These are phyloP conservation scores for Porites lobata DNA, from an alignment of 92 coral and sea anemone species.

Conservation along the genomic window DNA sequence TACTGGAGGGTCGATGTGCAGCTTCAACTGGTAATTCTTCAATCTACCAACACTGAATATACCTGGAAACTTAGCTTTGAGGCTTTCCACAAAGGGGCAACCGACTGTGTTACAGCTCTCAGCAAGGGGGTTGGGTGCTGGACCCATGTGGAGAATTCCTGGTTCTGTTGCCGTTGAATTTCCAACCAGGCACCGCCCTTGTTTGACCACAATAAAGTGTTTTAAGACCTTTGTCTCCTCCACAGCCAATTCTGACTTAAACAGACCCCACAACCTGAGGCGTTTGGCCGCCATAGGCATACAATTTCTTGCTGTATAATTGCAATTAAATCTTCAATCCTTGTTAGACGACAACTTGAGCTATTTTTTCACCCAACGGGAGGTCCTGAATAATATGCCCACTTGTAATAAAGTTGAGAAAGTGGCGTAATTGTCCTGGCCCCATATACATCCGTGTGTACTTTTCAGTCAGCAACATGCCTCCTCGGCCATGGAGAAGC, in stretches of 20 bases:
- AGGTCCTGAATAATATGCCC: conserved; percentile 65
- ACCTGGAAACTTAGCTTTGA: conserved; percentile 64
- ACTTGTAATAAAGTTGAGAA: conserved; percentile 63
- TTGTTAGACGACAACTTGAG: conserved; percentile 38
- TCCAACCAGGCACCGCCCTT: conserved; percentile 70
- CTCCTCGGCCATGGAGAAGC: conserved; percentile 72
- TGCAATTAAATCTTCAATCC: too few species aligned
- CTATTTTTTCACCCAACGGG: conserved; percentile 50
- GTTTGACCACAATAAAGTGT: conserved; percentile 62
- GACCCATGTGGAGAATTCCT: conserved; percentile 65
- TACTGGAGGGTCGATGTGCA: conserved; percentile 44
- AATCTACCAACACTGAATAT: conserved; percentile 73
- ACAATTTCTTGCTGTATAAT: conserved; percentile 1
- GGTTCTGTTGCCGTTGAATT: conserved; percentile 54
- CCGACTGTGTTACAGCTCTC: conserved; percentile 47
- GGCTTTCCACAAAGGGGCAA: conserved; percentile 14
- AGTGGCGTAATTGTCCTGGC: conserved; percentile 62
- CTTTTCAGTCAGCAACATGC: conserved; percentile 34
- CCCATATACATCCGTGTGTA: conserved; percentile 53
- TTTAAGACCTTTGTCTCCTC: not conserved
- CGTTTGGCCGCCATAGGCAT: conserved; percentile 59
- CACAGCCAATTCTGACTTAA: conserved; percentile 50
- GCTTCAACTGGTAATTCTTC: conserved; percentile 59
- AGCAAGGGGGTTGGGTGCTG: conserved; percentile 25
- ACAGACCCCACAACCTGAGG: conserved; percentile 62